Evolutionary conservation across 2,113 vertebrate genomes (phyloP), one percentile per base, ranked within the genome.

Genomic region (Chroicocephalus ridibundus): DNA sequence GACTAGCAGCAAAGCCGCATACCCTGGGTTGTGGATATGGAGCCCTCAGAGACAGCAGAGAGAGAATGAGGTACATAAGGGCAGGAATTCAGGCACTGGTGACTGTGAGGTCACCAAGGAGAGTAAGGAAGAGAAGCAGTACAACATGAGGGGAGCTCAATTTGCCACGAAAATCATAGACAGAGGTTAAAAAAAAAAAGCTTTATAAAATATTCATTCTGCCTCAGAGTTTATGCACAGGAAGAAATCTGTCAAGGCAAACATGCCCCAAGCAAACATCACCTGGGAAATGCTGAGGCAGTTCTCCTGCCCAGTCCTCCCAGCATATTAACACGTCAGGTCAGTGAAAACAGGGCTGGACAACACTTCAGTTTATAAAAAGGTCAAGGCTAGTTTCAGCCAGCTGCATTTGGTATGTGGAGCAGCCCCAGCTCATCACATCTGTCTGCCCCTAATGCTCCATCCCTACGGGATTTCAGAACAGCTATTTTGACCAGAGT

Each of bases 331-430:
- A 79, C 70, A 40, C 1, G 0, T 61, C 49, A 61, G 40, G 36
- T 61, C 79, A 86, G 54, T 70, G 58, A 88, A 90, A 95, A 93
- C 42, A 74, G 60, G 40, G 40, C 46, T 74, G 88, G 86, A 88
- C 88, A 86, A 65, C 66, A 66, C 74, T 85, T 51, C 51, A 22
- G 44, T 77, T 90, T 90, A 70, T 88, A 68, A 82, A 91, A 89
- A 89, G 77, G 77, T 71, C 83, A 94, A 71, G 68, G 36, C 44
- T 94, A 42, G 84, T 95, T 83, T 92, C 91, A 94, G 61, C 61
- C 69, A 96, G 83, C 42, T 87, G 74, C 47, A 75, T 44, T 93
- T 71, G n/a, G 61, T 86, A 93, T 84, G 81, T 74, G 36, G 57
- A 96, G 42, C 77, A 93, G 60, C 57, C 57, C 72, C 77, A 87